These are phyloP conservation scores for Gephyroberyx darwinii DNA, from an alignment of 2,797 vertebrate species.

Conservation along the genomic window DNA sequence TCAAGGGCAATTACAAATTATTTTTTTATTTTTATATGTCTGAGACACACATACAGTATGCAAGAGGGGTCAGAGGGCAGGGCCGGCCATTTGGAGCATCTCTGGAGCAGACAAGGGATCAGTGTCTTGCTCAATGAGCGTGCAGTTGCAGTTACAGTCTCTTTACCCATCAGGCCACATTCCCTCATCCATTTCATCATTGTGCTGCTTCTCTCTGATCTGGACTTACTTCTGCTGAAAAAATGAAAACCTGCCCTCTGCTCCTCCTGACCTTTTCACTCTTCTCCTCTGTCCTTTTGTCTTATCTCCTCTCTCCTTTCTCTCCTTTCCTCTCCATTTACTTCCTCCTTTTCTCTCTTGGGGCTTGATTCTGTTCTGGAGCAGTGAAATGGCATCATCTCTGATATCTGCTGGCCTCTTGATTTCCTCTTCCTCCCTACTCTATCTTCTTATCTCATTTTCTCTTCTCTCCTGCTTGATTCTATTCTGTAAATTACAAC, in stretches of 20 bases:
- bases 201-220: too few relatives aligned
- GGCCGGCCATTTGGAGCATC: neutral
- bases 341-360: neutral
- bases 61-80: neutral
- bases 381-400: neutral
- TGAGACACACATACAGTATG: neutral
- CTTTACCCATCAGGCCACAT: too few relatives aligned
- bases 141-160: too few relatives aligned
- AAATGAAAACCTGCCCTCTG: too few relatives aligned
- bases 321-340: neutral
- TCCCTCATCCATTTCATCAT: too few relatives aligned
- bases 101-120: too few relatives aligned
- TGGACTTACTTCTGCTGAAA: too few relatives aligned
- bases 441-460: too few relatives aligned
- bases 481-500: constrained; percentile 42
- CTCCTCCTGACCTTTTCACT: neutral
- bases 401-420: neutral
- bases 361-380: neutral
- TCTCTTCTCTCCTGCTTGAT: neutral
- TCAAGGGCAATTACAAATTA: neutral
- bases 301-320: neutral
- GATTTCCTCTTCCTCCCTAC: too few relatives aligned
- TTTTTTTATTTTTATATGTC: constrained; percentile 1
- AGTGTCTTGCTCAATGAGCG: too few relatives aligned
- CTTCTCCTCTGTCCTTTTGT: neutral